Base-by-base conservation (phyloP, 2,888 invertebrate species). In the Cremastobaeus sp. region DNA sequence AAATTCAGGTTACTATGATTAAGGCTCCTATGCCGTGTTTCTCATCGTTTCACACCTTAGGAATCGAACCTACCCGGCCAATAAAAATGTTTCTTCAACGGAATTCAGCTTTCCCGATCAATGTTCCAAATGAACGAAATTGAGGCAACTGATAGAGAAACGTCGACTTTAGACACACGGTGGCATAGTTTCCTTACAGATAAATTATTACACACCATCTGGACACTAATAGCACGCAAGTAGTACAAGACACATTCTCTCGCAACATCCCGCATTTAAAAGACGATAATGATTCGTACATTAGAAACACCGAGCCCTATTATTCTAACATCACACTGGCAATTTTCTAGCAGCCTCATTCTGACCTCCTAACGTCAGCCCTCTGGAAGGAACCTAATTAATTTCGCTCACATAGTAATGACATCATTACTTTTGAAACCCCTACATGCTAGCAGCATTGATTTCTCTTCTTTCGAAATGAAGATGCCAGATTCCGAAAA, bases 271-370 rank as follows among this genome's bases (percentile, higher is more conserved):
- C 30, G 35, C n/a, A n/a, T 45, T 45, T 45, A 45, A 9, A 34
- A 15, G 45, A 45, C 25, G n/a, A 35, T 59, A 45, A 59, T 59
- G 57, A 45, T 47, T 15, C 15, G 14, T n/a, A 17, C 30, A 39
- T 60, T 39, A 60, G 60, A n/a, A 60, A 30, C 30, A 48, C 11
- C 48, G 45, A 37, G 28, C 18, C 20, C 55, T 21, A 59, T 59
- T 59, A 59, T 43, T 35, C 17, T 12, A 28, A 32, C 37, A 47
- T 18, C 35, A 43, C 17, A 43, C 21, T 4, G 21, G 14, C 28
- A 28, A 6, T n/a, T 43, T 25, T 17, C 9, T 14, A 32, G 28
- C 45, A 35, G 30, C 30, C 34, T 30, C 48, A 57, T 41, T 25
- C 9, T 35, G 2, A 17, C 5, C 34, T n/a, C 39, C 15, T 14